A percentile compares a stretch with the other conserved stretches of the same genome.
These are phyloP conservation scores for Forbesichthys agassizii DNA, from an alignment of 2,113 vertebrate genomes.

Conservation along the genomic window DNA sequence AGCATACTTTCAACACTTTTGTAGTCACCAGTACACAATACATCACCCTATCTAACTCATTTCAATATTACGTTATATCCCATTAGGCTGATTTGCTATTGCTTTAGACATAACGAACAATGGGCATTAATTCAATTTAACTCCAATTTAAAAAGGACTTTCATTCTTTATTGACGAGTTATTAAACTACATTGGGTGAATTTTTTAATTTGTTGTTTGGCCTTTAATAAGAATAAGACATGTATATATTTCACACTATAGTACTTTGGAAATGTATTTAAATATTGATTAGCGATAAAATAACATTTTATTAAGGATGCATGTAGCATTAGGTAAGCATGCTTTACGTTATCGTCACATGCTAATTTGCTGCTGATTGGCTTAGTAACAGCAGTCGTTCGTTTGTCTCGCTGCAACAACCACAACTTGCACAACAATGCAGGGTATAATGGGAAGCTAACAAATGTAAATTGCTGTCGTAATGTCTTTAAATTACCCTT, in stretches of 20 bases:
- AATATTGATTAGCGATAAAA: not conserved
- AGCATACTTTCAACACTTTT: no score
- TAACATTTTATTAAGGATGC: not conserved
- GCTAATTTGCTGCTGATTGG: constrained; percentile 50
- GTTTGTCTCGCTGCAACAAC: constrained; percentile 40
- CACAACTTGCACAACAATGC: constrained; percentile 55
- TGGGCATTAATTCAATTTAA: no score
- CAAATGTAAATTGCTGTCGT: constrained; percentile 50
- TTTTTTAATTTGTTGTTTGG: no score
- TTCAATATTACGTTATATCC: no score
- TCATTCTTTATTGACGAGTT: no score
- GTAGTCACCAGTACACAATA: no score
- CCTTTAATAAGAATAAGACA: not conserved
- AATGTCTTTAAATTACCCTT: constrained; percentile 34
- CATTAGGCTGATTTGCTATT: no score
- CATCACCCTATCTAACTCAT: no score
- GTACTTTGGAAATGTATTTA: not conserved
- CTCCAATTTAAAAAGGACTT: no score
- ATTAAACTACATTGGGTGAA: not conserved
- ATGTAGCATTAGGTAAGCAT: not conserved
- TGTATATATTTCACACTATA: not conserved
- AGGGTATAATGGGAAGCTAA: constrained; percentile 44
- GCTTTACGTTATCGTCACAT: constrained; percentile 35
- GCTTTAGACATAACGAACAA: no score
- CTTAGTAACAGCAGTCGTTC: constrained; percentile 42